Evolutionary conservation across 2,797 vertebrate genomes (phyloP).

Genomic region (Phaenicophaeus curvirostris): DNA sequence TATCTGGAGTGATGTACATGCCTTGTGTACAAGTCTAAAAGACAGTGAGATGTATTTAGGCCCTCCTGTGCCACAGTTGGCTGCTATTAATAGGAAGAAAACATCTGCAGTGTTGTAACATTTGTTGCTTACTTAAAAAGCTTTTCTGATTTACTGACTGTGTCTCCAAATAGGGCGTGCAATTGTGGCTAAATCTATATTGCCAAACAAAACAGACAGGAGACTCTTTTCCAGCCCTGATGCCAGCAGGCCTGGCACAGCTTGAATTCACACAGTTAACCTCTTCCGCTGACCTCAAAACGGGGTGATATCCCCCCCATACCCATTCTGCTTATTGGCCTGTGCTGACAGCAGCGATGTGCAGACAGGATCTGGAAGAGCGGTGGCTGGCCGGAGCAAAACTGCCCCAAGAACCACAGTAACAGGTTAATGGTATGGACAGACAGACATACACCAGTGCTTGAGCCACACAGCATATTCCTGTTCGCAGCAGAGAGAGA

Average conservation of each 20-base stretch:
- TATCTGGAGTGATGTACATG: background rate
- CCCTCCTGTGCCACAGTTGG: background rate
- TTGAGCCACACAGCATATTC: background rate
- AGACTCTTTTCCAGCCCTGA: background rate
- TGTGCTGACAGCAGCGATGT: background rate
- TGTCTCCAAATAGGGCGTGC: background rate
- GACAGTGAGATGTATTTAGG: background rate
- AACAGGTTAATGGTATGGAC: background rate
- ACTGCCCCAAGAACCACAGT: background rate
- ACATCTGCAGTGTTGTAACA: background rate
- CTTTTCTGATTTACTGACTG: background rate
- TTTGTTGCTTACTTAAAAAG: background rate
- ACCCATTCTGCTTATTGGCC: background rate
- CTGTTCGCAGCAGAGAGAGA: background rate
- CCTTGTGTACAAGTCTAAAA: background rate
- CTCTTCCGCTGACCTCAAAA: background rate
- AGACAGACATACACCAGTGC: background rate
- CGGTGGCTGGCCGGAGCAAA: background rate
- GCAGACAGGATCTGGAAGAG: background rate
- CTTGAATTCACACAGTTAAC: background rate
- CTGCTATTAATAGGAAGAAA: background rate
- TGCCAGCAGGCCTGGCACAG: background rate
- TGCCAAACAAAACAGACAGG: background rate
- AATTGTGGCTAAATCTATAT: background rate
- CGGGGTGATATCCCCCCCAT: fast-evolving